Base-by-base conservation (phyloP, 2,888 invertebrate species). In the Brenthis hecate region DNA sequence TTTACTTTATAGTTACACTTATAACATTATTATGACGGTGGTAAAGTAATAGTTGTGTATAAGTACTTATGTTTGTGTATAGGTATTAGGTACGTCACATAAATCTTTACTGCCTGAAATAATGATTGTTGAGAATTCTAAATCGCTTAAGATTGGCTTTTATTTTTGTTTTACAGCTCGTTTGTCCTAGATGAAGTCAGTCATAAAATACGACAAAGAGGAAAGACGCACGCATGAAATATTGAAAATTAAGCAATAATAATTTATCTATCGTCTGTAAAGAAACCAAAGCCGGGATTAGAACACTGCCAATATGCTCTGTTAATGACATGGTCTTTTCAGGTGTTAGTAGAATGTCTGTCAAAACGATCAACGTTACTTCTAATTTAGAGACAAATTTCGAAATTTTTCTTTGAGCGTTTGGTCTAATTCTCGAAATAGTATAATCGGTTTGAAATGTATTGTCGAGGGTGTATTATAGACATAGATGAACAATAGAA, bases 201-300 rank as follows among this genome's bases (percentile, higher is more conserved):
- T 86, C 89, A 87, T 91, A 89, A 91, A 91, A 85, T 80, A 81
- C 77, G 79, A 83, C 76, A 85, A 85, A 87, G 85, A 81, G 85
- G 36, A 43, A 80, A 81, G 23, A 57, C 23, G 47, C 8, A 47
- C 13, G 8, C 23, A 54, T 63, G 36, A 53, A 32, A 57, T 55
- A 60, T 14, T 28, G 36, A 51, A 62, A 47, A 62, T 51, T 36
- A 23, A 57, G 57, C 62, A 62, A 53, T 13, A 19, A 54, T 54
- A 43, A 3, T 43, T 43, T 8, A 36, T 50, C 48, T 58, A 23
- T 14, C 57, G 19, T 6, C 47, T 8, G 2, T 2, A 56, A 56
- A 36, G 56, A 8, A 56, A n/a, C 23, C 11, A 13, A 28, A 28
- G 23, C 36, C 14, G 4, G 36, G 36, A 32, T 14, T 8, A 56